A percentile compares a stretch with the other conserved stretches of the same genome.
Evolutionary conservation across 2,113 vertebrate genomes (phyloP).

Genomic region (Ptyas mucosa): DNA sequence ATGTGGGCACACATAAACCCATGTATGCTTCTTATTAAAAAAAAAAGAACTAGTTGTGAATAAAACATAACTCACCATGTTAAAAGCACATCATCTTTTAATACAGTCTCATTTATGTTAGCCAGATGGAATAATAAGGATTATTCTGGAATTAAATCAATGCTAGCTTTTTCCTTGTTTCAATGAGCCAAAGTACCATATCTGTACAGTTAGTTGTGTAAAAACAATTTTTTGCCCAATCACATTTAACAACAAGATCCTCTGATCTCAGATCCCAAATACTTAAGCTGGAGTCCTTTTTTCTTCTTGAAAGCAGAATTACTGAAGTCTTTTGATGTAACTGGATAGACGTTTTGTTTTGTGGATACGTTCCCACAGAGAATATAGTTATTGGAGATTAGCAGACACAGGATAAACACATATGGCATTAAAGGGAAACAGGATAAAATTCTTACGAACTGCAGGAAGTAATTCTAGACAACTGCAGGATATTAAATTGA

Average conservation of each 20-base stretch:
- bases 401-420: neutral
- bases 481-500: neutral
- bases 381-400: conserved; percentile 13
- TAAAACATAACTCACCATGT: neutral
- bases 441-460: neutral
- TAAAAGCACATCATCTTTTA: neutral
- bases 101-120: neutral
- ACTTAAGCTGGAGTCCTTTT: neutral
- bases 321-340: neutral
- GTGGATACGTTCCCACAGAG: conserved; percentile 11
- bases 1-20: neutral
- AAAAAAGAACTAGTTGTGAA: neutral
- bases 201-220: neutral
- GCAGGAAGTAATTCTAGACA: neutral
- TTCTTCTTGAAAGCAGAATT: neutral
- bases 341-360: neutral
- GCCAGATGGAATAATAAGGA: conserved; percentile 31
- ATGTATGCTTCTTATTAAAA: neutral
- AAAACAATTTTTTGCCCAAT: neutral
- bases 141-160: conserved; percentile 40
- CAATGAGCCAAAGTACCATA: neutral
- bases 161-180: conserved; percentile 46
- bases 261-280: neutral
- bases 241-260: neutral
- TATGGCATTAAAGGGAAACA: neutral